These are phyloP conservation scores for Columba janthina DNA, from an alignment of 2,113 vertebrate species.

Conservation along the genomic window DNA sequence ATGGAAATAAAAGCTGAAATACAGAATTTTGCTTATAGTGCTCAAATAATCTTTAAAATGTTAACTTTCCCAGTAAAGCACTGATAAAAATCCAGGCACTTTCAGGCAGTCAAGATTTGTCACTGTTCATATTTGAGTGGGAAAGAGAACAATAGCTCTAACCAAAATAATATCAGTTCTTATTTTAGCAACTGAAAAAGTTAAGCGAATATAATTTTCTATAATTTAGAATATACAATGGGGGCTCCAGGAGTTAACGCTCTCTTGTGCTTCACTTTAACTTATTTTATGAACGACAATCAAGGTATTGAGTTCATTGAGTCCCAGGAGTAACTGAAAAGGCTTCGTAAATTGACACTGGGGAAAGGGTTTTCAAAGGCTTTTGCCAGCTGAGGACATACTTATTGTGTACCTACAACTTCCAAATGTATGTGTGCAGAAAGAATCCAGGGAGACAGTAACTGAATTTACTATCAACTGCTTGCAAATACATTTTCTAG, in stretches of 20 bases:
- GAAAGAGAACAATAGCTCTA: neutral
- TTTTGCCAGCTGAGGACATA: neutral
- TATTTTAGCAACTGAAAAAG: neutral
- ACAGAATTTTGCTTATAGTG: neutral
- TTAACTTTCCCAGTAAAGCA: neutral
- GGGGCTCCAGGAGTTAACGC: neutral
- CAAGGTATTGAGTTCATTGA: neutral
- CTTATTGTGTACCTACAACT: neutral
- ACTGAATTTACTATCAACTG: neutral
- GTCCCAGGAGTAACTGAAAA: neutral
- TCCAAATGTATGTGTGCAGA: neutral
- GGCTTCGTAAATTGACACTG: neutral
- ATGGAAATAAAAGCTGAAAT: neutral
- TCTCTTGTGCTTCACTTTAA: neutral
- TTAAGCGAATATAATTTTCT: neutral
- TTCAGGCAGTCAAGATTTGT: neutral
- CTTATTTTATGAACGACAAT: neutral
- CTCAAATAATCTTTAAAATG: neutral
- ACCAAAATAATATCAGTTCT: neutral
- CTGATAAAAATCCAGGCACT: neutral
- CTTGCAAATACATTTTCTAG: neutral
- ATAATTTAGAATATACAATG: neutral
- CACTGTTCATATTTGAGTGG: neutral
- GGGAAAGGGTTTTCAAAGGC: neutral
- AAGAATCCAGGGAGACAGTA: neutral